Base-by-base conservation (phyloP, 2,888 invertebrate species). In the Biston betularia region DNA sequence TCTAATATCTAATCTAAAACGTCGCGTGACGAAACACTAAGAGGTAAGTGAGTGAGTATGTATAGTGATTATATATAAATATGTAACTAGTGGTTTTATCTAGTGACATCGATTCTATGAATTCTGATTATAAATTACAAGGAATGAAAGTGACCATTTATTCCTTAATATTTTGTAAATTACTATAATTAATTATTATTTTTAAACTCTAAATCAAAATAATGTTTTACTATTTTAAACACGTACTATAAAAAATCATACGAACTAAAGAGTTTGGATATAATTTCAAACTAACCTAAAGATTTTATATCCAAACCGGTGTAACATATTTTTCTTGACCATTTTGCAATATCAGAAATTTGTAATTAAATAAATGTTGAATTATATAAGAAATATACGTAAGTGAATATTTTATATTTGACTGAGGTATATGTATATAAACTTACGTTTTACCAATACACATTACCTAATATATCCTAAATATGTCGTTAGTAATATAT, bases 11-110 rank as follows among this genome's bases (percentile, higher is more conserved):
- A 74, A 62, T 24, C 24, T 24, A 24, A 24, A 62, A 65, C 55
- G 63, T 70, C 65, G 67, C 61, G 63, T 24, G 52, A 61, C 35
- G 15, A 42, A 24, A 38, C 40, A 65, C 58, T 34, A 61, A 72
- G 69, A 35, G 56, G 60, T 73, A 45, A 58, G 53, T 65, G 64
- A 70, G 80, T 80, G 77, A 75, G 33, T 80, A 79, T 81, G 61
- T 79, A 80, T 81, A 79, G 69, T 81, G 76, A 73, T 62, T 68
- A 35, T 45, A 56, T 60, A 42, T 54, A 10, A 58, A 35, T 45
- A 45, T 7, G 12, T 48, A 44, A 45, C 40, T 46, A 38, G 34
- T 38, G 15, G 3, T 24, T 40, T 6, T 46, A 44, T 14, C 40
- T 42, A 62, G 2, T 65, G 34, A 53, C 52, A 52, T 53, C 40